These are phyloP conservation scores for Mandrillus leucophaeus DNA, from an alignment of 2,113 vertebrate species.

Conservation along the genomic window DNA sequence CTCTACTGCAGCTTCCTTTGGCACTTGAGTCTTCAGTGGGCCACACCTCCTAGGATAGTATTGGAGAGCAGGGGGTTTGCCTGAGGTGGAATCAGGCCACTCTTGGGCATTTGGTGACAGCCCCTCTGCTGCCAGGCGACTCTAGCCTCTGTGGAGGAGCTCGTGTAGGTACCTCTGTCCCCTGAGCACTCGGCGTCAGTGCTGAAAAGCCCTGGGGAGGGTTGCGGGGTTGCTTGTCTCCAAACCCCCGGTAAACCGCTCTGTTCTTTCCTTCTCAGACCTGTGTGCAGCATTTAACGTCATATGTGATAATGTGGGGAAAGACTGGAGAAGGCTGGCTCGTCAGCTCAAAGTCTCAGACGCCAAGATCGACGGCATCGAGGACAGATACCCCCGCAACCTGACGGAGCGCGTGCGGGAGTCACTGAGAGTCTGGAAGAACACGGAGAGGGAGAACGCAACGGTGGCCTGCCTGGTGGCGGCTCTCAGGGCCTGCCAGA, in stretches of 20 bases:
- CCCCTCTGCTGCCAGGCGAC: not conserved
- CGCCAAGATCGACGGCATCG: constrained; percentile 83
- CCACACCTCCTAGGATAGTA: fast-evolving
- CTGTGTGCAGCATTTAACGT: constrained; percentile 81
- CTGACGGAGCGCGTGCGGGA: constrained; percentile 84
- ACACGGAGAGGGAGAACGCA: constrained; percentile 71
- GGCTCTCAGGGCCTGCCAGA: constrained; percentile 83
- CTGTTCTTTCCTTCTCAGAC: constrained; percentile 74
- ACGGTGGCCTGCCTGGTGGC: constrained; percentile 78
- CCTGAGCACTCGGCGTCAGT: not conserved
- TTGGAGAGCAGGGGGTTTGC: not conserved
- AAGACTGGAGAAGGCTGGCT: constrained; percentile 85
- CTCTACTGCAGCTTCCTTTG: fast-evolving
- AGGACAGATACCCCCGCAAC: constrained; percentile 67
- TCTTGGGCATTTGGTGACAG: not conserved
- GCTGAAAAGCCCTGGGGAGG: not conserved
- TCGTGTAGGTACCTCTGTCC: not conserved
- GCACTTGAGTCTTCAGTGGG: not conserved
- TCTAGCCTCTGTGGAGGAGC: not conserved
- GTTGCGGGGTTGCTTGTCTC: not conserved
- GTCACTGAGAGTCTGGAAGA: constrained; percentile 88
- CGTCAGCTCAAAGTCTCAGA: constrained; percentile 86
- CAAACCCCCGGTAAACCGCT: not conserved
- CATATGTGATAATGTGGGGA: constrained; percentile 84
- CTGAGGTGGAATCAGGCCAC: not conserved